Conservation (phyloP, 2,888 invertebrate species). For the Ashinkailepas kermadecensis region DNA sequence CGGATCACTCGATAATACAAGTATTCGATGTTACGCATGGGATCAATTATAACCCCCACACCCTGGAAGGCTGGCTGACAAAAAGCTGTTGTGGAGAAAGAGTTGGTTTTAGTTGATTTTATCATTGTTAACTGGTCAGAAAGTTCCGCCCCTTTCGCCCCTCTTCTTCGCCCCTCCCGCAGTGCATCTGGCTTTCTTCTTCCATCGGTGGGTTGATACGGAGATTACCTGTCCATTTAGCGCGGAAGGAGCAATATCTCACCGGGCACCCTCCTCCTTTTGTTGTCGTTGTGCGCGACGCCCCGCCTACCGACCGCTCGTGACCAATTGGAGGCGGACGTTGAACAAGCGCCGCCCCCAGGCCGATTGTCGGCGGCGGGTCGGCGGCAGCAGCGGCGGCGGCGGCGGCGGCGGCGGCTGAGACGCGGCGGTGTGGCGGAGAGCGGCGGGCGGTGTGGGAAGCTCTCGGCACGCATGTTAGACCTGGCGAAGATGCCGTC, state of each 20-base stretch:
- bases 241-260: neutral
- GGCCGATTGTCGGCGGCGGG: neutral
- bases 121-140: no score
- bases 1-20: no score
- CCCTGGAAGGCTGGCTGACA: no score
- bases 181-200: neutral
- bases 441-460: neutral
- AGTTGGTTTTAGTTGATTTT: no score
- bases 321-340: neutral
- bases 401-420: neutral
- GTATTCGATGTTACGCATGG: no score
- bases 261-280: neutral
- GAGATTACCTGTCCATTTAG: slow-evolving; percentile 1
- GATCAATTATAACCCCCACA: no score
- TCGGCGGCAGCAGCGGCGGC: neutral
- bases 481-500: slow-evolving; percentile 22
- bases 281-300: neutral
- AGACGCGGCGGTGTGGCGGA: no score
- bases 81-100: no score
- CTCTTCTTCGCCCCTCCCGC: no score
- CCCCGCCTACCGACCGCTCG: neutral
- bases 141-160: no score
- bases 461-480: neutral
- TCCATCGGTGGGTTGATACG: neutral
- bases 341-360: neutral